Evolutionary conservation across 2,888 invertebrate species (phyloP), one percentile per base, ranked within the genome.

Genomic region (Craniophora ligustri): DNA sequence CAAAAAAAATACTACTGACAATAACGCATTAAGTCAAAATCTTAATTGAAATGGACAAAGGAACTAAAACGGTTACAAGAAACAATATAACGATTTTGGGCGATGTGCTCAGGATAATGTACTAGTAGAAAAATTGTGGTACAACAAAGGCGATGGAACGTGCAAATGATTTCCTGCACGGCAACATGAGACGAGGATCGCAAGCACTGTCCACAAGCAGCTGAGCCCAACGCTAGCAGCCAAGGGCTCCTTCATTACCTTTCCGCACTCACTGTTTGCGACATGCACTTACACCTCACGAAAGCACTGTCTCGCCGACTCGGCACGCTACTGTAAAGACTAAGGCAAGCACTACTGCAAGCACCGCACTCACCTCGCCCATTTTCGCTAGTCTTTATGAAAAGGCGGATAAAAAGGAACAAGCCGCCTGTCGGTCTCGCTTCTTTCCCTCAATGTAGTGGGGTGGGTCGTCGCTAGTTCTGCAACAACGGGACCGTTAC

Each of bases 301-400:
- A 85, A 87, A 87, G 87, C 91, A 90, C 88, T 87, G 78, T 72
- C 75, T 77, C 78, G 73, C 75, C 64, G 77, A 69, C 66, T 70
- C 72, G 75, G 76, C 72, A 78, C 72, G 78, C 85, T 87, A 86
- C 82, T 85, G 81, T 73, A 86, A 87, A 88, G 79, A 79, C 85
- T 85, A 87, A 82, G 73, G 81, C 82, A 91, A 91, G 85, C 91
- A 90, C 91, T 92, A 92, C 92, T 84, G 83, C 82, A 89, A 89
- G 88, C 91, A 87, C 89, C 81, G 85, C 90, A 93, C 93, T 93
- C 92, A 93, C 93, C 93, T 93, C 93, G 92, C 93, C 93, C 93
- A 93, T 93, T 92, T 90, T 91, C 89, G 86, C 86, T 87, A 92
- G 91, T 91, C 87, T 91, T 83, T 93, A 91, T 88, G 82, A 84